These are phyloP conservation scores for Odontomyia ornata DNA, from an alignment of 2,888 invertebrate species.

Conservation along the genomic window DNA sequence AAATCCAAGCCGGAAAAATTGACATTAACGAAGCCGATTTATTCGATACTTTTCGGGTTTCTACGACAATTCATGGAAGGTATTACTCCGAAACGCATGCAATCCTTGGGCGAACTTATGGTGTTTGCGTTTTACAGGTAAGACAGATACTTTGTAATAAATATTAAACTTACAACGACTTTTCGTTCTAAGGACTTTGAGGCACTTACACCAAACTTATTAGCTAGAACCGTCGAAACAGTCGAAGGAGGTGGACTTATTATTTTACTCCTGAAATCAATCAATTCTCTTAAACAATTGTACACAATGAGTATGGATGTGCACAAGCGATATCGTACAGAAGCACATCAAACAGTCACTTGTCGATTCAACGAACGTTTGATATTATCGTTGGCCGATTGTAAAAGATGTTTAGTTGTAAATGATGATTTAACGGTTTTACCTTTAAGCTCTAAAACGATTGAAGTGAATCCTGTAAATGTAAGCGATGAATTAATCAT, in stretches of 20 bases:
- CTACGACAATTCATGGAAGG: slow-evolving; percentile 95
- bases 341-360: slow-evolving; percentile 90
- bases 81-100: slow-evolving; percentile 98
- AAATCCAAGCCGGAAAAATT: slow-evolving; percentile 87
- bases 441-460: slow-evolving; percentile 89
- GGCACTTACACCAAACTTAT: slow-evolving; percentile 94
- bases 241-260: slow-evolving; percentile 97
- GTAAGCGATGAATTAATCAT: slow-evolving; percentile 52
- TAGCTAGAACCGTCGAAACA: slow-evolving; percentile 97
- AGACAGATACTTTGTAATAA: slow-evolving; percentile 66
- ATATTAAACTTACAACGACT: slow-evolving; percentile 40
- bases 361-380: slow-evolving; percentile 97
- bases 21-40: slow-evolving; percentile 94
- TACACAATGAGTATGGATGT: slow-evolving; percentile 99
- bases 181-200: slow-evolving; percentile 82
- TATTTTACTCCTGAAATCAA: slow-evolving; percentile 83
- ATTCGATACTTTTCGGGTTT: slow-evolving; percentile 94
- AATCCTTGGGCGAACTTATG: slow-evolving; percentile 96
- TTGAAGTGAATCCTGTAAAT: slow-evolving; percentile 80
- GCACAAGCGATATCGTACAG: slow-evolving; percentile 90
- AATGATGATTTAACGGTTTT: slow-evolving; percentile 93
- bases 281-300: slow-evolving; percentile 90
- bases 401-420: slow-evolving; percentile 88
- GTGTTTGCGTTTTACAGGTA: slow-evolving; percentile 88
- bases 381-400: slow-evolving; percentile 87